These are phyloP conservation scores for Fundulus diaphanus DNA, from an alignment of 2,797 vertebrate genomes.

Conservation along the genomic window DNA sequence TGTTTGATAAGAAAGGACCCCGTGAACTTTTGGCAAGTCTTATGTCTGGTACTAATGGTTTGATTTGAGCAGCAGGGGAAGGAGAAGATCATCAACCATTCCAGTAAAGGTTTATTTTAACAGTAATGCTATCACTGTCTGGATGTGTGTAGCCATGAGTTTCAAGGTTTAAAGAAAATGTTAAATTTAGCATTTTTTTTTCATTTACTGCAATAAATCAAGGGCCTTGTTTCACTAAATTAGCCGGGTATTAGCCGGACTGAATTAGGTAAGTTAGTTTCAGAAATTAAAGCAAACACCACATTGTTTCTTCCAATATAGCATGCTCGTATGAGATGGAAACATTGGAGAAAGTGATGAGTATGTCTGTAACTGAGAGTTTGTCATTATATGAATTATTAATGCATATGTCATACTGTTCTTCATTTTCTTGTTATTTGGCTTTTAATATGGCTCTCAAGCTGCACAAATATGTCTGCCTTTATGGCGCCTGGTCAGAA, in stretches of 20 bases:
- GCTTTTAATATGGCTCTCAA: too few species aligned
- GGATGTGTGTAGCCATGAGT: neutral
- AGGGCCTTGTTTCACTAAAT: neutral
- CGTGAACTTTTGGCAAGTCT: slow-evolving; percentile 35
- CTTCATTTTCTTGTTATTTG: neutral
- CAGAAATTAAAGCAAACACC: neutral
- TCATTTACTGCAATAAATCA: too few species aligned
- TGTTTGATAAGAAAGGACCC: slow-evolving; percentile 61
- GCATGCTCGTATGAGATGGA: neutral
- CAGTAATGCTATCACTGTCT: too few species aligned
- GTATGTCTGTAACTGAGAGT: neutral
- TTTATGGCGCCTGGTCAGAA: neutral
- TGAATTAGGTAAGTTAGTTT: neutral
- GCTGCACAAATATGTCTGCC: too few species aligned
- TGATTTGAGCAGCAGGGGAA: neutral
- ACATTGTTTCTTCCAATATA: neutral
- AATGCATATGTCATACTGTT: neutral
- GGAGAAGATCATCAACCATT: neutral
- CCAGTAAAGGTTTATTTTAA: neutral
- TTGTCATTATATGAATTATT: neutral
- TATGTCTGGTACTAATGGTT: slow-evolving; percentile 15
- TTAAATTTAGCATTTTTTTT: neutral
- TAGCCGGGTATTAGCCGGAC: neutral
- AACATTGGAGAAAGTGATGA: neutral
- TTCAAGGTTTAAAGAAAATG: neutral